Base-by-base conservation (phyloP, 2,888 invertebrate species). In the Torymus aiolomorphi region DNA sequence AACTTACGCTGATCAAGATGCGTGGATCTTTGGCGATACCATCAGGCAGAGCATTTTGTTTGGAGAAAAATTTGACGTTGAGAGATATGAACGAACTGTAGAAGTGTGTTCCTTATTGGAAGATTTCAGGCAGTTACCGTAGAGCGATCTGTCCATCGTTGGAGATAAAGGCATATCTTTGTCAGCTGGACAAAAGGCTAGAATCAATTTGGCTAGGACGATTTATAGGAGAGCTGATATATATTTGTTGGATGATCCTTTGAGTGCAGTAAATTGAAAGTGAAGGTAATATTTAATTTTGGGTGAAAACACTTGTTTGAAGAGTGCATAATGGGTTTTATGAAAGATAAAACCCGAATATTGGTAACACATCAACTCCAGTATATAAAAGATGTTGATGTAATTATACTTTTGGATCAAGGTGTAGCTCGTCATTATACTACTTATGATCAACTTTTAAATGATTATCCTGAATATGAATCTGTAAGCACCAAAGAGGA, bases 41-140 rank as follows among this genome's bases (percentile, higher is more conserved):
- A 93, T 97, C 1, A 91, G 96, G 72, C 96, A 97, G 87, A 98
- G 97, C 90, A 96, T 97, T 85, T 89, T 95, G n/a, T 97, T 97
- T 89, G 97, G 97, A 0, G 91, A 93, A 83, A 91, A 92, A 0
- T 95, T 92, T 86, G 92, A 94, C 81, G 91, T 92, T 67, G 92
- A 92, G 76, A 92, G 93, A 85, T 95, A 94, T 75, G 89, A 90
- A 49, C 86, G 86, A 11, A 89, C 91, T 1, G 84, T 93, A 1
- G 91, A 90, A 70, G 91, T 87, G 0, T 91, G 91, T 74, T 89
- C 91, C 0, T 84, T 91, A 13, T 81, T 86, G 11, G 85, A 87
- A 83, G 93, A 94, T 82, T 90, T 93, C 75, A 89, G 91, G 31
- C 93, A 94, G 86, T 93, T 95, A 87, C 93, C 94, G 0, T 92